phyloP scores from a whole-genome alignment of 2,888 invertebrate genomes.

The Drosophila antonietae region DNA sequence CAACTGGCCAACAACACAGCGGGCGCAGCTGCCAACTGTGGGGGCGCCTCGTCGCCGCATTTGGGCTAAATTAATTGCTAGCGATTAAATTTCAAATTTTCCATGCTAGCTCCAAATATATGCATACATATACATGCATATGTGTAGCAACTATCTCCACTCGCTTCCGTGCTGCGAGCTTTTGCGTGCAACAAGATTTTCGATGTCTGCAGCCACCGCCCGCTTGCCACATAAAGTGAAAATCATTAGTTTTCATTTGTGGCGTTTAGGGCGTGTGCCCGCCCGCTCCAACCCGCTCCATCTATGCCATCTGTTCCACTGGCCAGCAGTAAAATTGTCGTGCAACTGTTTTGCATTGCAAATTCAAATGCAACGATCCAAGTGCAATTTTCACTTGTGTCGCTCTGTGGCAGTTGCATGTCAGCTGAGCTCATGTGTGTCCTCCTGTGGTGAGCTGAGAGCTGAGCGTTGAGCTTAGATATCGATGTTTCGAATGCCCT shows the following conservation, averaged over 20 bases:
- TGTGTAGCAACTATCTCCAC: conserved; percentile 23
- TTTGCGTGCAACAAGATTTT: conserved; percentile 58
- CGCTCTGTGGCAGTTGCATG: conserved; percentile 73
- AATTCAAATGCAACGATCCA: conserved; percentile 60
- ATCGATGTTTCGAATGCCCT: conserved; percentile 20
- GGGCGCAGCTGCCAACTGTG: conserved; percentile 71
- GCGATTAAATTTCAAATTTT: conserved; percentile 81
- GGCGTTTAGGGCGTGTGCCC: conserved; percentile 76
- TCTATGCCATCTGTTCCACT: neutral
- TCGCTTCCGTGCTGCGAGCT: conserved; percentile 73
- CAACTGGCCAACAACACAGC: conserved; percentile 68
- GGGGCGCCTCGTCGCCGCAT: conserved; percentile 71
- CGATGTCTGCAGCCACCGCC: neutral
- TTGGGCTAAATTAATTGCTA: conserved; percentile 77
- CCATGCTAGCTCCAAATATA: conserved; percentile 58
- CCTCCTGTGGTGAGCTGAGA: conserved; percentile 40
- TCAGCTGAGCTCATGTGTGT: conserved; percentile 49
- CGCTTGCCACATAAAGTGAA: conserved; percentile 60
- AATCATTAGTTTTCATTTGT: conserved; percentile 79
- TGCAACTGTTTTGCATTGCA: conserved; percentile 78
- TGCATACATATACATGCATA: neutral
- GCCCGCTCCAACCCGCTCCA: neutral
- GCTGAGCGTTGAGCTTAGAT: neutral
- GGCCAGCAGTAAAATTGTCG: conserved; percentile 47
- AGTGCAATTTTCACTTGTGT: conserved; percentile 76